Conservation (phyloP, 2,113 vertebrate species). For the Hirundichthys speculiger region DNA sequence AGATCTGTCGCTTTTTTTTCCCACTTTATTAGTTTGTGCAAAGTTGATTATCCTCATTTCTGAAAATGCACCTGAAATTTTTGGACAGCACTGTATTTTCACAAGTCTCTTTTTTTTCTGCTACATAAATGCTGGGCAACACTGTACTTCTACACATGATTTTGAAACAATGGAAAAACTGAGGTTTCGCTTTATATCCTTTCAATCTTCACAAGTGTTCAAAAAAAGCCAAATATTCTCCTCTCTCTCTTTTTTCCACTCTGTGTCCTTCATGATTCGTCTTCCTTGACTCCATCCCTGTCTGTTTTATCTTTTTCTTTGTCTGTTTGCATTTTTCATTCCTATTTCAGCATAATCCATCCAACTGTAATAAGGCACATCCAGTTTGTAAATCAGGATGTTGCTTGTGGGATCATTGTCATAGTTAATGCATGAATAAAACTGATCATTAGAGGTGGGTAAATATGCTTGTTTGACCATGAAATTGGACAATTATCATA, state of each 20-base stretch:
- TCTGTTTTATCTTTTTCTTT: slow-evolving; percentile 30
- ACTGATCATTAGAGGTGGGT: slow-evolving; percentile 65
- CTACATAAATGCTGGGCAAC: slow-evolving; percentile 4
- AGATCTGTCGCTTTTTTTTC: neutral
- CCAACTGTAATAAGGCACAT: slow-evolving; percentile 70
- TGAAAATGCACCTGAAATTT: slow-evolving; percentile 1
- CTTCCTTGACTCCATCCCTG: slow-evolving; percentile 9
- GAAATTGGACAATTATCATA: slow-evolving; percentile 57
- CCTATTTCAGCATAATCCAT: slow-evolving; percentile 75
- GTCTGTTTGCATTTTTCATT: slow-evolving; percentile 73
- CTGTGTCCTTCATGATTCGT: no score
- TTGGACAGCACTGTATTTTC: neutral
- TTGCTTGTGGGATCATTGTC: slow-evolving; percentile 64
- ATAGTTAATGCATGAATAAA: slow-evolving; percentile 63
- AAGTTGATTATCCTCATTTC: neutral
- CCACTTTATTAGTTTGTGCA: neutral
- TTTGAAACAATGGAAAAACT: slow-evolving; percentile 45
- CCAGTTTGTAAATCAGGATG: slow-evolving; percentile 57
- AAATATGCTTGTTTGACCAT: slow-evolving; percentile 63
- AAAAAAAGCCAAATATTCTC: slow-evolving; percentile 51
- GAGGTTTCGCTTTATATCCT: slow-evolving; percentile 57
- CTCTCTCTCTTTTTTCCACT: slow-evolving; percentile 12
- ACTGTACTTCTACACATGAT: slow-evolving; percentile 9
- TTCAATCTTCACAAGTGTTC: slow-evolving; percentile 44
- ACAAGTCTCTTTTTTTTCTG: neutral